phyloP scores from a whole-genome alignment of 2,888 invertebrate genomes.

The Aphidius colemani region DNA sequence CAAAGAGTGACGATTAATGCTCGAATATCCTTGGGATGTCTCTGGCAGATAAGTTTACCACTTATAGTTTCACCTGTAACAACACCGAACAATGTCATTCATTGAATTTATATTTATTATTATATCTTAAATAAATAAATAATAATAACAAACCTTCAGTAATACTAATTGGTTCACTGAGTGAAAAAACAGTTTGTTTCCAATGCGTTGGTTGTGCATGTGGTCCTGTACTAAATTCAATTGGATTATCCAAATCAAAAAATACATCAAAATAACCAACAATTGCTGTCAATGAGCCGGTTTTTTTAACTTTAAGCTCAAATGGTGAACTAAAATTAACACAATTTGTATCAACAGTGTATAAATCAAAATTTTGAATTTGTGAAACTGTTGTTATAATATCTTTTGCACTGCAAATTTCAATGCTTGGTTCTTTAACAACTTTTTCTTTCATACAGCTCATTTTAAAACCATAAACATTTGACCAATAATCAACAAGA shows the following conservation, averaged over 20 bases:
- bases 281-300: conserved; percentile 77
- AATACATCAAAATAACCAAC: conserved; percentile 91
- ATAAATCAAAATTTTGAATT: conserved; percentile 69
- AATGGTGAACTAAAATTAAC: conserved; percentile 77
- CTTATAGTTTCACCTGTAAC: conserved; percentile 64
- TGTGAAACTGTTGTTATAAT: conserved; percentile 52
- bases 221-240: conserved; percentile 82
- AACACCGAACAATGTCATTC: conserved; percentile 28
- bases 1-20: conserved; percentile 74
- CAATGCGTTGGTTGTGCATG: conserved; percentile 80
- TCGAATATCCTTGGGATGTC: conserved; percentile 75
- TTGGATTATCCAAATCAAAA: conserved; percentile 73
- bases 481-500: conserved; percentile 84
- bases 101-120: conserved; percentile 3
- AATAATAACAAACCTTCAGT: conserved; percentile 64
- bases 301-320: conserved; percentile 67
- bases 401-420: conserved; percentile 60
- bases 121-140: conserved; percentile 6
- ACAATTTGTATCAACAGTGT: conserved; percentile 72
- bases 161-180: conserved; percentile 74
- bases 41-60: conserved; percentile 75
- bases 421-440: conserved; percentile 76
- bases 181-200: conserved; percentile 91
- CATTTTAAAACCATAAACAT: conserved; percentile 95
- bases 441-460: conserved; percentile 85